Evolutionary conservation across 2,113 vertebrate genomes (phyloP), one percentile per base, ranked within the genome.

Genomic region (Callionymus lyra): DNA sequence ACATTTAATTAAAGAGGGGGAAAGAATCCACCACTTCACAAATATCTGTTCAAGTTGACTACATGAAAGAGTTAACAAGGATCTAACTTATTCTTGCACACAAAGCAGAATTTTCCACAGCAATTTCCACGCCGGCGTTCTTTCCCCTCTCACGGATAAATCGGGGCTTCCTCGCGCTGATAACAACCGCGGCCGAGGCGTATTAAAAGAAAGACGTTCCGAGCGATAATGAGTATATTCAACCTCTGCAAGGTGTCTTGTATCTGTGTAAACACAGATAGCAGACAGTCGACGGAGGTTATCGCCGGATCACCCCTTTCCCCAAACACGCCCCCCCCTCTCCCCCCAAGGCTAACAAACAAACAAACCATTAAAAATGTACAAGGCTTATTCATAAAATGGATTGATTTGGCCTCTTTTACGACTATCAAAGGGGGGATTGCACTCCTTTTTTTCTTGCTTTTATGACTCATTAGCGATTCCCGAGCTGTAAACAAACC

Each of bases 291-390:
- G 63, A 47, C 68, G 41, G 81, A 77, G 78, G 81, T 83, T 83
- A 83, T 79, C 70, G 6, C 60, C 11, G 6, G 38, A 38, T 61
- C 65, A 49, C 56, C 70, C 59, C n/a, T n/a, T 66, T 63, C 68
- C 68, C 69, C 69, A 68, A 76, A 76, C 72, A 67, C 70, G 17
- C 31, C 11, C 16, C 11, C 44, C 60, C 66, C 72, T 50, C 71
- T 67, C 62, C 72, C 74, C 72, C 62, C 55, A 73, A 78, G 78
- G 80, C 78, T 73, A 78, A 75, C 76, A 81, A 83, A 82, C 76
- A 83, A 80, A 80, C 78, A 81, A 74, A 77, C 59, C 78, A 77
- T 81, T 81, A 82, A 79, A 82, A 77, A 82, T 79, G 78, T 72
- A 82, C 80, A 76, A 62, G 77, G 63, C 76, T 81, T 74, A 76